phyloP scores from a whole-genome alignment of 2,888 invertebrate species.

The Pristionchus japonicus region DNA sequence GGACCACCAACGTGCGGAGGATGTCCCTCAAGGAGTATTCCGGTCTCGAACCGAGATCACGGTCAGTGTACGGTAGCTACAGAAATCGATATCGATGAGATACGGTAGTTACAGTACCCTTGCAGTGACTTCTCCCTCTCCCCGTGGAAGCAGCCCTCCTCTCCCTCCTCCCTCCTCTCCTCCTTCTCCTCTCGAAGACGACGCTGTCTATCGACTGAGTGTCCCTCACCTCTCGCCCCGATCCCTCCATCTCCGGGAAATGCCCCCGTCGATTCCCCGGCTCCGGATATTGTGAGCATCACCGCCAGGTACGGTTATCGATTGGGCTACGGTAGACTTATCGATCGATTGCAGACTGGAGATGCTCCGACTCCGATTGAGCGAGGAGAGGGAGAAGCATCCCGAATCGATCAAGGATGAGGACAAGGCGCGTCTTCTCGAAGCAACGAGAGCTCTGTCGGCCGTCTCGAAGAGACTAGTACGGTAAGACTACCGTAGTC shows the following conservation, averaged over 20 bases:
- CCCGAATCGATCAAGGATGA: neutral
- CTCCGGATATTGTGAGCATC: neutral
- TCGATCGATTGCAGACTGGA: slow-evolving; percentile 33
- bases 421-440: neutral
- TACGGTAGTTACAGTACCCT: neutral
- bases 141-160: slow-evolving; percentile 32
- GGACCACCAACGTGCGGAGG: slow-evolving; percentile 50
- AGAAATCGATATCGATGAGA: no score
- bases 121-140: slow-evolving; percentile 38
- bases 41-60: slow-evolving; percentile 60
- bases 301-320: neutral
- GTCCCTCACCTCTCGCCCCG: neutral
- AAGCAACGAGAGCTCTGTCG: neutral
- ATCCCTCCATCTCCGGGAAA: neutral
- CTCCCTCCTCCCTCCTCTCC: slow-evolving; percentile 38
- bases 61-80: no score
- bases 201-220: neutral
- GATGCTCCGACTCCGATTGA: neutral
- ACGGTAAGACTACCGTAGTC: slow-evolving; percentile 3
- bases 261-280: neutral
- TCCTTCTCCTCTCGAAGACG: slow-evolving; percentile 45
- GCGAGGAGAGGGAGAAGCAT: slow-evolving; percentile 35
- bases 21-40: slow-evolving; percentile 70
- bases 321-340: neutral
- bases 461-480: neutral